Evolutionary conservation across 1,140 invertebrate species (phyloP).

Genomic region (Philaenus spumarius): DNA sequence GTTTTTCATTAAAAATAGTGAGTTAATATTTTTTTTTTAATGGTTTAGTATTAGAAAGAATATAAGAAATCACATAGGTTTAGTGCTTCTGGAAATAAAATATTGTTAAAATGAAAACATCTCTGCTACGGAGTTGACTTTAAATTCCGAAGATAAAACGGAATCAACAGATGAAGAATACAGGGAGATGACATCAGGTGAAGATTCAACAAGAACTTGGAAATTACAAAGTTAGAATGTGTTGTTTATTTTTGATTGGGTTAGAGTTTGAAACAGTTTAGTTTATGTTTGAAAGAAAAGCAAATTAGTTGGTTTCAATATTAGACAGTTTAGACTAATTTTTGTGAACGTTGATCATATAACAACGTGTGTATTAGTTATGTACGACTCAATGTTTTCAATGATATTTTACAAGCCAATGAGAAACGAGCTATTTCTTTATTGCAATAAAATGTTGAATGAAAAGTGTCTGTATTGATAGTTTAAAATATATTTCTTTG

Average conservation of each 20-base stretch:
- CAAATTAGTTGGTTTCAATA: neutral
- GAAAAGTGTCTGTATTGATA: no score
- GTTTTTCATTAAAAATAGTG: no score
- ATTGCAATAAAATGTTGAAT: no score
- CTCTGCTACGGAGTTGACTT: neutral
- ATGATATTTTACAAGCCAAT: no score
- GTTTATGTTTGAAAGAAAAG: conserved; percentile 9
- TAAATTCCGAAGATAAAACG: conserved; percentile 8
- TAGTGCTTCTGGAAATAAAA: no score
- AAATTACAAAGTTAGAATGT: conserved; percentile 17
- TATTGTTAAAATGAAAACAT: no score
- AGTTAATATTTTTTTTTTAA: no score
- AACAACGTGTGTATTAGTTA: neutral
- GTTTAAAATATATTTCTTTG: no score
- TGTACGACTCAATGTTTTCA: no score
- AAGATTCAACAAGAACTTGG: neutral
- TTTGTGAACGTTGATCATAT: conserved; percentile 1
- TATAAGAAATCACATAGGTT: no score
- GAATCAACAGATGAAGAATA: neutral
- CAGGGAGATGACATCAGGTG: neutral
- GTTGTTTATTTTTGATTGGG: conserved; percentile 19
- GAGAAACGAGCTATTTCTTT: no score
- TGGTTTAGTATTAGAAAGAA: no score
- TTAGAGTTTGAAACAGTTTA: conserved; percentile 11
- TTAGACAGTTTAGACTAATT: conserved; percentile 8